Evolutionary conservation across 2,113 vertebrate species (phyloP), one percentile per base, ranked within the genome.

Genomic region (Gobio gobio): DNA sequence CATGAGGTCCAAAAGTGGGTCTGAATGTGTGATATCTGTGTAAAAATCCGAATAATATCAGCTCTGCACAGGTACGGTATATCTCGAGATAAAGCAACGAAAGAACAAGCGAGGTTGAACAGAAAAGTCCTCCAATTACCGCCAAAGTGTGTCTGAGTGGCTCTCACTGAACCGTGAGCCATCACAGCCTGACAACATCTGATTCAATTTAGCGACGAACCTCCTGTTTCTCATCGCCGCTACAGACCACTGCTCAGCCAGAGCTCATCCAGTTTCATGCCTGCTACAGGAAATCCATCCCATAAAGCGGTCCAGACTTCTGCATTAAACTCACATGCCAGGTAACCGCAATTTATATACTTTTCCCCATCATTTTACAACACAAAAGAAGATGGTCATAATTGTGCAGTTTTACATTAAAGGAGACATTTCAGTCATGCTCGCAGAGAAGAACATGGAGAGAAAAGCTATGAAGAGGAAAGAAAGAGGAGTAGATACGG

Each of bases 81-180:
- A 18, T 26, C 78, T 64, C 47, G 20, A 47, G 58, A 49, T 64
- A 81, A 66, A 64, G 49, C 24, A 20, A 45, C 16, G 1, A 49
- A 58, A 63, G 84, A 59, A 61, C 10, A 20, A 77, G 78, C 12
- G 58, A 33, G 33, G 59, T 76, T 66, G 61, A 81, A 81, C n/a
- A 81, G 51, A 83, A 83, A 88, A 85, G 80, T 80, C 79, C 61
- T 87, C 89, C 89, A 87, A 88, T 88, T 87, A 88, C 87, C 79
- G 78, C 61, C 76, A 73, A 58, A 59, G 80, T 72, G 87, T 59
- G 80, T 63, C 83, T 70, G 43, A 58, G 47, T n/a, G 51, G 72
- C 68, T 66, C 73, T 63, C n/a, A 64, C 33, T 83, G 84, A 84
- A 86, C 77, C 64, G 73, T 79, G 59, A 40, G 26, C 51, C 78